Conservation (phyloP, 2,888 invertebrate genomes). For the Lampropteryx suffumata region DNA sequence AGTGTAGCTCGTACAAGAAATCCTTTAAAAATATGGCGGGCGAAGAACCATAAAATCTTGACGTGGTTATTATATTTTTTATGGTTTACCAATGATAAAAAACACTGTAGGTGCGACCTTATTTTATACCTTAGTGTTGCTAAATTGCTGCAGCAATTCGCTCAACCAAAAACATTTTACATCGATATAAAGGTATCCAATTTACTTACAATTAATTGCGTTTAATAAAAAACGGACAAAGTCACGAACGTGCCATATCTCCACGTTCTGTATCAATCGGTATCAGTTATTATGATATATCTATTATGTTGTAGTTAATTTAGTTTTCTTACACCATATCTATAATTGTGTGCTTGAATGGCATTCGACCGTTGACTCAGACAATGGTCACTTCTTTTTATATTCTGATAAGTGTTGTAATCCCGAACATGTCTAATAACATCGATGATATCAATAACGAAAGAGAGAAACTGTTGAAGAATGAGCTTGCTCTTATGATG, state of each 20-base stretch:
- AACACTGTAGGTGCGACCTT: no score
- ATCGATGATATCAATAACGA: conserved; percentile 42
- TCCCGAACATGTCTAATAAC: conserved; percentile 27
- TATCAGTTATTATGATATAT: background rate
- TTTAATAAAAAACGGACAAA: conserved; percentile 1
- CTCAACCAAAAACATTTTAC: conserved; percentile 1
- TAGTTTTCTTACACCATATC: background rate
- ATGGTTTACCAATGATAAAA: no score
- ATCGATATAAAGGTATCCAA: conserved; percentile 5
- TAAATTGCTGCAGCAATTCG: background rate
- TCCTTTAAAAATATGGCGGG: no score
- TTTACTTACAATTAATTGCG: conserved; percentile 4
- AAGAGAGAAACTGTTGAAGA: conserved; percentile 71
- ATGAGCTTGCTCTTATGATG: conserved; percentile 73
- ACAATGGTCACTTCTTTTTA: conserved; percentile 45
- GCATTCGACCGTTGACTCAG: conserved; percentile 15
- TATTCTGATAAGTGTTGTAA: conserved; percentile 30
- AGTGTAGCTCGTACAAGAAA: no score
- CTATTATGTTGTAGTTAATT: background rate
- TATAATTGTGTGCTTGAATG: background rate
- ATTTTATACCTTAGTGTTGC: no score
- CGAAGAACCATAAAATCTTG: no score
- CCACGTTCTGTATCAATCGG: background rate
- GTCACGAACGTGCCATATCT: conserved; percentile 7
- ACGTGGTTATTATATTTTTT: no score